These are phyloP conservation scores for Zapus hudsonius DNA, from an alignment of 2,113 vertebrate species.

Conservation along the genomic window DNA sequence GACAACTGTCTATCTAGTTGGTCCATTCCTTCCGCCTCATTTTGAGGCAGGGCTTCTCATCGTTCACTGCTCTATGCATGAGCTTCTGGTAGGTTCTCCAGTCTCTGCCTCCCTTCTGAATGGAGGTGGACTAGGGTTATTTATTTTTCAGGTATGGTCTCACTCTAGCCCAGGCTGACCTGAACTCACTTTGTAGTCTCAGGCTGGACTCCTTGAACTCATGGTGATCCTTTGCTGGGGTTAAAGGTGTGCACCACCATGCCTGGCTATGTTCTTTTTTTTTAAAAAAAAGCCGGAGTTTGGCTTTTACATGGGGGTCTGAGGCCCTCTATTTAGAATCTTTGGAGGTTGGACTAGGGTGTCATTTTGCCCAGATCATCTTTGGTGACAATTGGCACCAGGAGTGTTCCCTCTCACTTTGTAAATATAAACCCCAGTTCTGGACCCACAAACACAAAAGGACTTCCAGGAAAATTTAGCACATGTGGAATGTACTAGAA, in stretches of 20 bases:
- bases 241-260: neutral
- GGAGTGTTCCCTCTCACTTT: neutral
- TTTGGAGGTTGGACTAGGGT: neutral
- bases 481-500: neutral
- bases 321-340: neutral
- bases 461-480: neutral
- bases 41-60: no score
- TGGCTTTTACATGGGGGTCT: no score
- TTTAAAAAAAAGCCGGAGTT: no score
- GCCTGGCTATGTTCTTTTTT: no score
- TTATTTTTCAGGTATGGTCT: neutral
- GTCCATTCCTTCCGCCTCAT: no score
- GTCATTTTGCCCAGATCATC: neutral
- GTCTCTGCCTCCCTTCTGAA: no score
- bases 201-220: neutral
- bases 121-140: neutral
- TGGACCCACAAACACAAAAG: neutral
- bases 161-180: neutral
- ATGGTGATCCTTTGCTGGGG: neutral
- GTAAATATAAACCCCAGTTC: neutral
- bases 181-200: neutral
- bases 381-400: neutral
- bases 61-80: no score
- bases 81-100: no score
- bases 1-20: no score